Evolutionary conservation across 2,113 vertebrate genomes (phyloP), one percentile per base, ranked within the genome.

Genomic region (Xiphophorus hellerii): DNA sequence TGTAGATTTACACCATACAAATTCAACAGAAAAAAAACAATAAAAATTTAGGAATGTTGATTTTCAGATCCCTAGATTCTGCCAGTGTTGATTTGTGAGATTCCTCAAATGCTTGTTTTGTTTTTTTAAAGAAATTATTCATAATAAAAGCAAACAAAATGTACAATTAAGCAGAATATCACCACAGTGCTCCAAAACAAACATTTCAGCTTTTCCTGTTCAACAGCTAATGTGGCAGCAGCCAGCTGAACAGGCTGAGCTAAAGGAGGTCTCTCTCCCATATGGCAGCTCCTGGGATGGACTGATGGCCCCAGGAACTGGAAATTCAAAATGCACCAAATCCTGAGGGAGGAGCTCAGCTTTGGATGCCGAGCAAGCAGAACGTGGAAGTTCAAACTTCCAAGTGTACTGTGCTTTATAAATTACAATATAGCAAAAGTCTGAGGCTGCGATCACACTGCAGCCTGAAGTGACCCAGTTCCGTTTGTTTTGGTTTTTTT

Each of bases 301-400:
- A 84, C 82, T 83, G 84, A 89, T 87, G 77, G 90, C 89, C 85
- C 68, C 72, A 74, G 77, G 88, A 90, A 89, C 88, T 87, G 83
- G 54, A 90, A 91, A 87, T 89, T 88, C 76, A 92, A 92, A 91
- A 89, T 80, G 66, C 5, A 81, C 74, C 71, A 87, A 89, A 82
- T 90, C 90, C 84, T 81, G 74, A 80, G 82, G 86, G 92, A 92
- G 78, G 83, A 81, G 83, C 82, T 88, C 72, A 62, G 84, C 81
- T 90, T 85, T 87, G 74, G 85, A 89, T 74, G 73, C 81, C 80
- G 80, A 78, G 80, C 74, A 84, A 69, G 73, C 51, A 68, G 72
- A 44, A 76, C 65, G 82, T 30, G 62, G 54, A 60, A 77, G 73
- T 82, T 1, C 8, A 28, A 62, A 51, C 33, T 48, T 48, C 0